A percentile compares a stretch with the other conserved stretches of the same genome.
Evolutionary conservation across 2,797 vertebrate species (phyloP).

Genomic region (Onychomys leucogaster): DNA sequence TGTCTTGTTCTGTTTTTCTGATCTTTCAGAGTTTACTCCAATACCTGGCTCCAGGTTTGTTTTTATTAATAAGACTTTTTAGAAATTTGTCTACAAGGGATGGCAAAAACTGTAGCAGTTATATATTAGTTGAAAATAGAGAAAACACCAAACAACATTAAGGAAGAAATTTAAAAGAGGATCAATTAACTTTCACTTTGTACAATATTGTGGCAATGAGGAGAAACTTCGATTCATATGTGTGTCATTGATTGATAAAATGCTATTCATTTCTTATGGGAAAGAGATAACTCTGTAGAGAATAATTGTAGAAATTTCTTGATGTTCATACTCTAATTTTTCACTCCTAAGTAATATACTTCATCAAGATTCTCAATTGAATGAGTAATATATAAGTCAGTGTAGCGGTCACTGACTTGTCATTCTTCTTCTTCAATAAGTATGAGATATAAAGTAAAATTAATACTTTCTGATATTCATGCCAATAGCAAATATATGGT

Average conservation of each 20-base stretch:
- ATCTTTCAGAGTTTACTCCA: no score
- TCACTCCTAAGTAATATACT: not conserved
- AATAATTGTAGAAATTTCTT: not conserved
- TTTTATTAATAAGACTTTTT: no score
- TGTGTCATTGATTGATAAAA: not conserved
- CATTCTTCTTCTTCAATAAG: not conserved
- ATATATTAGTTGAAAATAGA: not conserved
- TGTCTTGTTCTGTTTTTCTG: no score
- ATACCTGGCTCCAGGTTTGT: no score
- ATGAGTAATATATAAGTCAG: not conserved
- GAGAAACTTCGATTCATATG: not conserved
- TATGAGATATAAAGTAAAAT: not conserved
- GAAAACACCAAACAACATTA: not conserved
- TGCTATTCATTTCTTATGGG: not conserved
- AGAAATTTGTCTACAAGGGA: no score
- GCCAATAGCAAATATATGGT: not conserved
- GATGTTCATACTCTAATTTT: not conserved
- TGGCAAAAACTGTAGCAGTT: not conserved
- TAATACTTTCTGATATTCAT: not conserved
- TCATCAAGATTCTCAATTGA: not conserved
- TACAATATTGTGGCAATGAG: not conserved
- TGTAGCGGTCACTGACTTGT: fast-evolving
- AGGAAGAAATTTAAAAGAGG: not conserved
- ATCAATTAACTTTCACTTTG: not conserved
- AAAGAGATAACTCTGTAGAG: not conserved